These are phyloP conservation scores for Arge pagana DNA, from an alignment of 2,888 invertebrate species.

Conservation along the genomic window DNA sequence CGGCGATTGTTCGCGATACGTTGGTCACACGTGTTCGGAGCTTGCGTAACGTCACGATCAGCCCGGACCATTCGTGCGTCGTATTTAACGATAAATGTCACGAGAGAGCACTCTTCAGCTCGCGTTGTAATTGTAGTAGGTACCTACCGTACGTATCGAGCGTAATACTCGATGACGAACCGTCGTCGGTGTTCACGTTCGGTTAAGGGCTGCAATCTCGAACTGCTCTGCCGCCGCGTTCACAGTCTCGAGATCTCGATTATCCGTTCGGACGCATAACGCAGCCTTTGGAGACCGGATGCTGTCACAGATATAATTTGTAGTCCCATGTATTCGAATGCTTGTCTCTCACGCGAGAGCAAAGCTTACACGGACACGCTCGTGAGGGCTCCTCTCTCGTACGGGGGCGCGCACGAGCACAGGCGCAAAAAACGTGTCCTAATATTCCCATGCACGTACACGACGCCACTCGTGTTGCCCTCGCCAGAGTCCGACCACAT, in stretches of 20 bases:
- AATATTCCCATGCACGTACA: background rate
- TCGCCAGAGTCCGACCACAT: too few relatives aligned
- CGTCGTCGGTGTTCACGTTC: too few relatives aligned
- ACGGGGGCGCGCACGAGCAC: background rate
- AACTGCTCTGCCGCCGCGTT: background rate
- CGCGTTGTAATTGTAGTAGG: too few relatives aligned
- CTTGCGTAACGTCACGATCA: too few relatives aligned
- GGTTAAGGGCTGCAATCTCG: conserved; percentile 12
- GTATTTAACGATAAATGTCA: too few relatives aligned
- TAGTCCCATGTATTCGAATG: conserved; percentile 26
- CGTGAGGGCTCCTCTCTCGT: background rate
- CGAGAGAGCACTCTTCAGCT: too few relatives aligned
- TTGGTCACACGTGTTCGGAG: too few relatives aligned
- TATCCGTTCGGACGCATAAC: conserved; percentile 35
- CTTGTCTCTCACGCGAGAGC: background rate
- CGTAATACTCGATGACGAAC: background rate
- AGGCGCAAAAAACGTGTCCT: background rate
- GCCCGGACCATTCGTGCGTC: too few relatives aligned
- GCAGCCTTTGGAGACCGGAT: conserved; percentile 34
- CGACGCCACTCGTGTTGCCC: too few relatives aligned
- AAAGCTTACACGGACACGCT: too few relatives aligned
- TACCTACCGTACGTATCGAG: background rate
- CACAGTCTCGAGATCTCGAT: conserved; percentile 37
- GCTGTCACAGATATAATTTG: conserved; percentile 40
- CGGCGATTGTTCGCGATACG: too few relatives aligned